phyloP scores from a whole-genome alignment of 2,113 vertebrate species.

The Budorcas taxicolor region DNA sequence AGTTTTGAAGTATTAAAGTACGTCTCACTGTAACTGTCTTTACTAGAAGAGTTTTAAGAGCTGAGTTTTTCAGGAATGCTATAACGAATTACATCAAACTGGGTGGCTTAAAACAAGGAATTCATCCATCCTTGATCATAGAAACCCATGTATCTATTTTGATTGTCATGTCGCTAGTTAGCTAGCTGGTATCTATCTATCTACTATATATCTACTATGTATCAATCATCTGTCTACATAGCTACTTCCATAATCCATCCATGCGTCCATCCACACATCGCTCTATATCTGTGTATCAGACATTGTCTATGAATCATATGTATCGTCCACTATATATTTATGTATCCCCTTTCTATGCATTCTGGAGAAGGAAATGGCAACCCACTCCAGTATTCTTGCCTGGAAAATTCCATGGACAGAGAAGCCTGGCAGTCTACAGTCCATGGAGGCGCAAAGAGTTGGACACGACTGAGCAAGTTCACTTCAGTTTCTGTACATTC shows the following conservation, averaged over 20 bases:
- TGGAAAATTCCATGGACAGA: too few relatives aligned
- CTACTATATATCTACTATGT: neutral
- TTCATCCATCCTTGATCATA: neutral
- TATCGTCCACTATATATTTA: neutral
- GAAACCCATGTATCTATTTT: neutral
- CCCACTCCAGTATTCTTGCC: too few relatives aligned
- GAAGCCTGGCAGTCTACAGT: too few relatives aligned
- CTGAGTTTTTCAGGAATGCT: neutral
- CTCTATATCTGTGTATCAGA: neutral
- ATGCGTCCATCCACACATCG: neutral
- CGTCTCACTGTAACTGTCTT: rapidly evolving
- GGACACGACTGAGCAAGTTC: too few relatives aligned
- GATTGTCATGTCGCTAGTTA: neutral
- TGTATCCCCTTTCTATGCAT: neutral
- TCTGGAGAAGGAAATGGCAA: too few relatives aligned
- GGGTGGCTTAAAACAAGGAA: neutral
- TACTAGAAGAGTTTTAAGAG: neutral
- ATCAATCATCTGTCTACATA: neutral
- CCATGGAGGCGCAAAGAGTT: too few relatives aligned
- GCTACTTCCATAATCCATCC: neutral
- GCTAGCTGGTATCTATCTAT: neutral
- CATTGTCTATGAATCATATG: neutral
- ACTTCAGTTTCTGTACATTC: neutral
- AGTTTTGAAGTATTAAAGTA: neutral
- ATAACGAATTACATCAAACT: neutral